phyloP scores from a whole-genome alignment of 2,888 invertebrate species.

The Ariolimax columbianus region DNA sequence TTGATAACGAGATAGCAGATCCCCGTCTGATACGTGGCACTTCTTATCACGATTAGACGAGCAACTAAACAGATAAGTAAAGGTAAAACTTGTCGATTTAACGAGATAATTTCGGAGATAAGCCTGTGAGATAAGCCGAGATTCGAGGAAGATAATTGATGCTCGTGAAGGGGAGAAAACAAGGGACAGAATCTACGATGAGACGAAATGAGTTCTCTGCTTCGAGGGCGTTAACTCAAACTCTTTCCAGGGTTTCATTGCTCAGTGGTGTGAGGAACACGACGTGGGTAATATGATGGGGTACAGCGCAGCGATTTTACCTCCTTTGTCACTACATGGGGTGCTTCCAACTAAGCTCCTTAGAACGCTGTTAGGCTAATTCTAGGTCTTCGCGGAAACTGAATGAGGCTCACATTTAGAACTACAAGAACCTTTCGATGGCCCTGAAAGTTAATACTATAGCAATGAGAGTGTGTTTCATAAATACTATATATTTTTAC shows the following conservation, averaged over 20 bases:
- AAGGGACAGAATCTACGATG: not conserved
- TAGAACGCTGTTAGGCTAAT: constrained; percentile 16
- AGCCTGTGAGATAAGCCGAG: constrained; percentile 18
- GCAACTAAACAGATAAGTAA: constrained; percentile 5
- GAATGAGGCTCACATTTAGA: not conserved
- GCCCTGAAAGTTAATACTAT: not conserved
- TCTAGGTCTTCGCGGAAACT: not conserved
- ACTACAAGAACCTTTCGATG: not conserved
- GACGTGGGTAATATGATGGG: not conserved
- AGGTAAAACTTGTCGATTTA: constrained; percentile 9
- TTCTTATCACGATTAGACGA: constrained; percentile 18
- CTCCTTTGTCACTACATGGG: constrained; percentile 2
- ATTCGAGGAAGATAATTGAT: constrained; percentile 33
- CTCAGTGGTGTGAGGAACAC: not conserved
- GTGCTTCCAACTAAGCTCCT: constrained; percentile 4
- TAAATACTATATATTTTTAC: not conserved
- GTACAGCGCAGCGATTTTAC: not conserved
- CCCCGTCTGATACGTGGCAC: constrained; percentile 13
- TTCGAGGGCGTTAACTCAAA: not conserved
- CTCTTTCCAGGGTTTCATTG: not conserved
- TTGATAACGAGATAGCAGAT: not conserved
- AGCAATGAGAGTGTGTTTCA: not conserved
- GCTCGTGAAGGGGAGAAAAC: constrained; percentile 13
- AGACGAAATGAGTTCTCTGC: constrained; percentile 5
- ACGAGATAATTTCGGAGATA: constrained; percentile 21